Evolutionary conservation across 2,797 vertebrate species (phyloP), one percentile per base, ranked within the genome.

Genomic region (Sebastes melanostomus): DNA sequence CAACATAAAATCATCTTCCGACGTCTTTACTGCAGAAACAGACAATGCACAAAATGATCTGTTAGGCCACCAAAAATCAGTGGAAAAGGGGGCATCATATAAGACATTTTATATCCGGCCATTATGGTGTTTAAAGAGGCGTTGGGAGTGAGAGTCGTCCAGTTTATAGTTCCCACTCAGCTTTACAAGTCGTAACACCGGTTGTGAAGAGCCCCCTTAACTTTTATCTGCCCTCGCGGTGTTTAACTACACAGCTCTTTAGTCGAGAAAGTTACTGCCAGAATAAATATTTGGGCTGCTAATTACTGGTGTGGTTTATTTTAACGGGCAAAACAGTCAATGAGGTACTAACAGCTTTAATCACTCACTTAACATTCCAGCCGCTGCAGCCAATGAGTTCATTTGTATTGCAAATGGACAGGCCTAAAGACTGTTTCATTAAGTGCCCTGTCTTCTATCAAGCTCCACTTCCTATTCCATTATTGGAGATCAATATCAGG

Each of bases 401-500:
- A 87, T 90, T 88, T 88, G 52, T 89, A 52, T 63, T 83, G 83
- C 76, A 86, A 87, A 91, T 59, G 67, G 84, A 58, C 54, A 42
- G n/a, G 6, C 20, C 74, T 88, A 84, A 86, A 89, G 83, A 89
- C 88, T 72, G 34, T 90, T 89, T 91, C 86, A 91, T 88, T 87
- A 91, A 76, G 78, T 74, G 63, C 22, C 56, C 77, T 55, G 60
- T 83, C 83, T 83, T 89, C 88, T 80, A 75, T 90, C 87, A 84
- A 66, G 74, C 52, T 61, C 69, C 22, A 27, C 78, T 91, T 92
- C 81, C 84, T 79, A 32, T 72, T 76, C 66, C 85, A 92, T 92
- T 92, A 88, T 81, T 86, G 90, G 86, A 90, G 81, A 93, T 95
- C 93, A 88, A 93, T 93, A 81, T 29, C 36, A 50, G 22, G 36